These are phyloP conservation scores for Pithys albifrons DNA, from an alignment of 2,113 vertebrate species.

Conservation along the genomic window DNA sequence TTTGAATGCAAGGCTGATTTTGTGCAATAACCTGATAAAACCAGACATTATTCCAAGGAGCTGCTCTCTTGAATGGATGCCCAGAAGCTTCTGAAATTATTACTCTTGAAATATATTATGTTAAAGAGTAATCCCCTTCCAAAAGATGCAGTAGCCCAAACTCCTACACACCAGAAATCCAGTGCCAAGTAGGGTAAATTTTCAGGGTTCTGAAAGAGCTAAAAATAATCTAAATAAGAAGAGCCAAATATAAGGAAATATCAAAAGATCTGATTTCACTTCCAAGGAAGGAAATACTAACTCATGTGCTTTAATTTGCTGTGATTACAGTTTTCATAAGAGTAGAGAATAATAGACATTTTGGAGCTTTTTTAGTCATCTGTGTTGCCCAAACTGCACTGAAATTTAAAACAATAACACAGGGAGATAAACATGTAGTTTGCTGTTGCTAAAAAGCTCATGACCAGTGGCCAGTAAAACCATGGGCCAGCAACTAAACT, in stretches of 20 bases:
- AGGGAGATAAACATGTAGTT: neutral
- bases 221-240: neutral
- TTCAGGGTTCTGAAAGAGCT: neutral
- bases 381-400: neutral
- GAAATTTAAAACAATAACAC: neutral
- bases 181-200: neutral
- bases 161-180: neutral
- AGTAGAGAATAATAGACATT: neutral
- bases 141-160: neutral
- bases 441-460: neutral
- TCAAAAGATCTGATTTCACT: rapidly evolving
- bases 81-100: neutral
- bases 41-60: neutral
- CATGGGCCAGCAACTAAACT: neutral
- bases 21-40: neutral
- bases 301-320: neutral
- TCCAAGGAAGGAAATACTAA: neutral
- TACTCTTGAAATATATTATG: neutral
- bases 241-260: neutral
- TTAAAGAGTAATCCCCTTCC: neutral
- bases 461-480: neutral
- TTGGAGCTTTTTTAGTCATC: neutral
- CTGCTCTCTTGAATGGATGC: neutral
- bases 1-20: neutral
- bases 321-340: neutral